Percentiles rank a stretch among this genome's conserved stretches.
phyloP scores from a whole-genome alignment of 2,113 vertebrate genomes.

The Lasiurus borealis region DNA sequence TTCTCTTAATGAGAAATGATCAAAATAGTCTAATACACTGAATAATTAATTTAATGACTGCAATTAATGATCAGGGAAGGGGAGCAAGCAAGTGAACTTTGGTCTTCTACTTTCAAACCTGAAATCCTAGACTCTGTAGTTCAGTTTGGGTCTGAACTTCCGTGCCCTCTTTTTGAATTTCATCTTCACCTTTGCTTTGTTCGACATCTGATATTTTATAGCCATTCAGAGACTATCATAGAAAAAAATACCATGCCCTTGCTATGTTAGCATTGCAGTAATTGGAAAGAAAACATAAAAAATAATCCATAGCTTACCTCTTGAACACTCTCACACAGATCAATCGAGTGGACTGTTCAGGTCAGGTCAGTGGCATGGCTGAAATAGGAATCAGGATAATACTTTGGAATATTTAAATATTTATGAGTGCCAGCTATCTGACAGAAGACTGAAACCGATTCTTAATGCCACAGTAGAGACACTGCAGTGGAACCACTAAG shows the following conservation, averaged over 20 bases:
- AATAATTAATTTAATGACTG: slow-evolving; percentile 76
- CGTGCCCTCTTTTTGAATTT: not conserved
- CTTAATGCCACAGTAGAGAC: not conserved
- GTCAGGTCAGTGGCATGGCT: not conserved
- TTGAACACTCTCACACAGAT: not conserved
- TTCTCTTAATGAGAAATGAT: slow-evolving; percentile 71
- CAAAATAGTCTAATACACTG: slow-evolving; percentile 73
- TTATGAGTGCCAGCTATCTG: not conserved
- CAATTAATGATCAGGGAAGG: slow-evolving; percentile 41
- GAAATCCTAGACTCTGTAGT: not conserved
- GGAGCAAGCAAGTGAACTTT: slow-evolving; percentile 40
- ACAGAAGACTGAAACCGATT: not conserved
- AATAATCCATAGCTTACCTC: not conserved
- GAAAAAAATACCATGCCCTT: slow-evolving; percentile 43
- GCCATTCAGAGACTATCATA: not conserved
- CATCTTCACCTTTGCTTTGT: not conserved
- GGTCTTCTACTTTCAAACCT: not conserved
- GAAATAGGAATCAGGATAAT: slow-evolving; percentile 7
- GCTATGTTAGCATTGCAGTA: not conserved
- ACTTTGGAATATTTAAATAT: slow-evolving; percentile 57
- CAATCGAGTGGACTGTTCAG: not conserved
- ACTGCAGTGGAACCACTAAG: not conserved
- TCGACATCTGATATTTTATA: not conserved
- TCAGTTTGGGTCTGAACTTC: slow-evolving; percentile 18
- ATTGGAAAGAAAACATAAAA: slow-evolving; percentile 18